Evolutionary conservation across 2,888 invertebrate species (phyloP).

Genomic region (Microctonus hyperodae): DNA sequence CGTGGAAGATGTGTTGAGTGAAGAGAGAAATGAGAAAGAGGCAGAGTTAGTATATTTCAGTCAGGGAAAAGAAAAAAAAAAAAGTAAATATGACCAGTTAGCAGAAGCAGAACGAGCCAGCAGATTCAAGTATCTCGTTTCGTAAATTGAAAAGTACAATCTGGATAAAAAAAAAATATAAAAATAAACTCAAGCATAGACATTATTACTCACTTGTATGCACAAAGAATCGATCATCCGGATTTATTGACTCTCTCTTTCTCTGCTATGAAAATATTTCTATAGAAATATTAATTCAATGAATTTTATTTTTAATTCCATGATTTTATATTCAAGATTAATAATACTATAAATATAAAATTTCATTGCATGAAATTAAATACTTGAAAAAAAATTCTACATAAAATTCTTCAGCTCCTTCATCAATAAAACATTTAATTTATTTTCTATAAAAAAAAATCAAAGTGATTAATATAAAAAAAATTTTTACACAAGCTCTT

Average conservation of each 20-base stretch:
- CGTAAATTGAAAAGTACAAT: slow-evolving; percentile 54
- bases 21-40: slow-evolving; percentile 18
- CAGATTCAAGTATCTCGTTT: slow-evolving; percentile 46
- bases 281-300: background rate
- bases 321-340: too few species aligned
- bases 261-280: background rate
- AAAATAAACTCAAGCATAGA: slow-evolving; percentile 30
- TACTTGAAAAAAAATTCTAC: too few species aligned
- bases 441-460: background rate
- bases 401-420: too few species aligned
- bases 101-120: background rate
- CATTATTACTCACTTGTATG: slow-evolving; percentile 44
- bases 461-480: too few species aligned
- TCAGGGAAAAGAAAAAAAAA: slow-evolving; percentile 21
- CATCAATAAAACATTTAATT: background rate
- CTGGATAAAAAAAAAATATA: slow-evolving; percentile 31
- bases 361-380: too few species aligned
- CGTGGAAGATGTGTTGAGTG: slow-evolving; percentile 1
- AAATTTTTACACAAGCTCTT: too few species aligned
- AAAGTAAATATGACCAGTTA: slow-evolving; percentile 1
- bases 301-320: too few species aligned
- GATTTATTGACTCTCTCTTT: slow-evolving; percentile 31
- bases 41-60: slow-evolving; percentile 16
- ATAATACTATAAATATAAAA: too few species aligned
- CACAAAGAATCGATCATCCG: slow-evolving; percentile 32